Base-by-base conservation (phyloP, 2,888 invertebrate genomes). In the Polydesmus complanatus region DNA sequence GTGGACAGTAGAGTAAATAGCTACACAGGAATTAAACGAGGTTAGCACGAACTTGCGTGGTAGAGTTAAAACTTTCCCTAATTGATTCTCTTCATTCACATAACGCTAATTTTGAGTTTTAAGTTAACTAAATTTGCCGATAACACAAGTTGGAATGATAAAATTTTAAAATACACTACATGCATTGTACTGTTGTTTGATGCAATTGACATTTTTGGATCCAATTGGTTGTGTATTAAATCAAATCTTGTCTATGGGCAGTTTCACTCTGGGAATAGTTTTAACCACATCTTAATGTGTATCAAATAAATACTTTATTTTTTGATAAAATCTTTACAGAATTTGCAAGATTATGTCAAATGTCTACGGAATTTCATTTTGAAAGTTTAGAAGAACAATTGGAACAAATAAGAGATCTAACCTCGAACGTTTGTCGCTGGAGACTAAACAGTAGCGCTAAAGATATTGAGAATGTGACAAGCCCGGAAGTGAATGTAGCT, bases 291-390 rank as follows among this genome's bases (percentile, higher is more conserved):
- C n/a, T n/a, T n/a, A n/a, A n/a, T n/a, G n/a, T n/a, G n/a, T n/a
- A n/a, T n/a, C n/a, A n/a, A n/a, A n/a, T n/a, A n/a, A n/a, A n/a
- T n/a, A n/a, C n/a, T n/a, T n/a, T n/a, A n/a, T n/a, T n/a, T n/a
- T n/a, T 2, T 50, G 19, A 3, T 50, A 21, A 50, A 50, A n/a
- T n/a, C 64, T 53, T 73, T 74, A 47, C 68, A 84, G 85, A 83
- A 67, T 82, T 88, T 72, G 79, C 80, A 57, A 78, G 79, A 58
- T 78, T 86, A 54, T 86, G 86, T 70, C 83, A 85, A 68, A 78
- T 80, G 71, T 87, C 89, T 0, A 91, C 96, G 1, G 98, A 98
- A 74, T 91, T 96, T 72, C 98, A 98, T 78, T 97, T 98, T 75
- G 79, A 83, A 0, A 81, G 85, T 70, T 79, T 93, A 63, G 90